Base-by-base conservation (phyloP, 2,797 vertebrate genomes). In the Pseudocheirus occidentalis region DNA sequence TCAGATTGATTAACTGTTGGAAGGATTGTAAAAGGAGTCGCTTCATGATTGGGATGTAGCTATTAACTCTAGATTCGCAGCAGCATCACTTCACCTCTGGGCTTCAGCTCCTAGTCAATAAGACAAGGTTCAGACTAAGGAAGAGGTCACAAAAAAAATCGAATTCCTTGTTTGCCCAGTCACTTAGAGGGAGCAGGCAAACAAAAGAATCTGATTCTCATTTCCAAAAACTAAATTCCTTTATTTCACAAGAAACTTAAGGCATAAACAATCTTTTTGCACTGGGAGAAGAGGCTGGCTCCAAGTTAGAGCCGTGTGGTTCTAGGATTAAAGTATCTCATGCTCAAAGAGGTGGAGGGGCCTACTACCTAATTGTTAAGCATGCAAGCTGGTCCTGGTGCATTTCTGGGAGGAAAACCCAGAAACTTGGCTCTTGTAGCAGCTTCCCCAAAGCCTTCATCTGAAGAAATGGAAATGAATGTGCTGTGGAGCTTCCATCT, bases 351-450 rank as follows among this genome's bases (percentile, higher is more conserved):
- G 0, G 0, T 59, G 29, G 5, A 14, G 55, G 18, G 57, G 40
- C 2, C 55, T 52, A 11, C 46, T 28, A 31, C 0, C 0, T 12
- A 27, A 27, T 5, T 0, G 1, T 2, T 7, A 28, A 11, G 0
- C 1, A 0, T 0, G 6, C 52, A 27, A 21, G 9, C 7, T 46
- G 40, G 73, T 52, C 27, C 93, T 12, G 6, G 90, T 40, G 21
- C 46, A 40, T 58, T 27, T 21, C 6, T 2, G 24, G 24, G 50
- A 40, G 4, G 34, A 53, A 27, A n/a, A 34, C 24, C 24, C 40
- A 4, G 18, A 87, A 87, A 11, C 12, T 1, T 50, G 1, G 40
- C 31, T 59, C 18, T 40, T 29, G n/a, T 7, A 11, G 50, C 56
- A 89, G 4, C 56, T 14, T 21, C n/a, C 7, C 0, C 14, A 56